A percentile compares a stretch with the other conserved stretches of the same genome.
Conservation (phyloP, 2,888 invertebrate species). For the Patella pellucida region DNA sequence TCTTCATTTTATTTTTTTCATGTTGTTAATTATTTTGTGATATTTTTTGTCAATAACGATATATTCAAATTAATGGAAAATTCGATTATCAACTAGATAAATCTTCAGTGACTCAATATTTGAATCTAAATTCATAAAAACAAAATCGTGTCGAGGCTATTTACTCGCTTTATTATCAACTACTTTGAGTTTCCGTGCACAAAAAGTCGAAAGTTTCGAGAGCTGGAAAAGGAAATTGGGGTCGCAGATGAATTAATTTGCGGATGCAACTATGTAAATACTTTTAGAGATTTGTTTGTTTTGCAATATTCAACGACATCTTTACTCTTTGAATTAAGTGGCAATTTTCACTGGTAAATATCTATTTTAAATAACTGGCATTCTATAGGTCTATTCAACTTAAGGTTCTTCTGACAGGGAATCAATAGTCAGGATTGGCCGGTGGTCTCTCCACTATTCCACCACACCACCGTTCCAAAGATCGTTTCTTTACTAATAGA, state of each 20-base stretch:
- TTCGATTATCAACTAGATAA: too few species aligned
- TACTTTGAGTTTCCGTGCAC: background rate
- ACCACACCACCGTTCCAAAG: too few species aligned
- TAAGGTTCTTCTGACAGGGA: background rate
- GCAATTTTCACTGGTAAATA: slow-evolving; percentile 3
- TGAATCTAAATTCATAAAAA: too few species aligned
- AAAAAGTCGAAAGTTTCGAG: slow-evolving; percentile 4
- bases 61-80: too few species aligned
- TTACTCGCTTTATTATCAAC: background rate
- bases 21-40: too few species aligned
- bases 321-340: slow-evolving; percentile 6
- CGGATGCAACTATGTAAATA: slow-evolving; percentile 4
- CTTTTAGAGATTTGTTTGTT: slow-evolving; percentile 7
- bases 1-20: too few species aligned
- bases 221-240: slow-evolving; percentile 2
- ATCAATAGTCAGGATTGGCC: slow-evolving; percentile 3
- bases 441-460: background rate
- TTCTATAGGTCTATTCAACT: background rate
- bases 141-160: too few species aligned
- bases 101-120: too few species aligned
- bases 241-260: slow-evolving; percentile 4
- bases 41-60: too few species aligned
- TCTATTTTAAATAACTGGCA: slow-evolving; percentile 3
- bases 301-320: background rate
- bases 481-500: too few species aligned